Evolutionary conservation across 2,888 invertebrate species (phyloP).

Genomic region (Ectemnius cavifrons): DNA sequence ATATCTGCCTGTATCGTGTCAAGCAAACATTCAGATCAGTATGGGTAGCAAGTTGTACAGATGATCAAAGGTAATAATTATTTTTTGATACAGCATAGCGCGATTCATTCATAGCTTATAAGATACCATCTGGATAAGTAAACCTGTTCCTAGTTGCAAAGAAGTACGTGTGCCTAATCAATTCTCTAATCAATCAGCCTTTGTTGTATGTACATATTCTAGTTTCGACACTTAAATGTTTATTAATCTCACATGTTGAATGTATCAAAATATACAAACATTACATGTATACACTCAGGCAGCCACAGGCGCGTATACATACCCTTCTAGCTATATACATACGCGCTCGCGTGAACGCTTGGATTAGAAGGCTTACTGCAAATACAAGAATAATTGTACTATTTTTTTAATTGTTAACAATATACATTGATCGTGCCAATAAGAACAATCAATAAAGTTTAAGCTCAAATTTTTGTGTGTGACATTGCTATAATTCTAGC

Average conservation of each 20-base stretch:
- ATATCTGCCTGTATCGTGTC: slow-evolving; percentile 28
- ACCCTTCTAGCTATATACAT: slow-evolving; percentile 29
- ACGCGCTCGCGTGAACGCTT: slow-evolving; percentile 30
- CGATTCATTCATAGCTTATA: slow-evolving; percentile 29
- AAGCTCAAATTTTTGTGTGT: slow-evolving; percentile 34
- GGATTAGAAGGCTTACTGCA: background rate
- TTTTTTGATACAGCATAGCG: slow-evolving; percentile 41
- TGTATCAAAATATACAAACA: background rate
- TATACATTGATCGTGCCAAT: slow-evolving; percentile 75
- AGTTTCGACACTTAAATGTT: background rate
- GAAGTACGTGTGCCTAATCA: slow-evolving; percentile 12
- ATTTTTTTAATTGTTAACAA: slow-evolving; percentile 73
- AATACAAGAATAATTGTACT: slow-evolving; percentile 58
- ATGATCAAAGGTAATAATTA: slow-evolving; percentile 38
- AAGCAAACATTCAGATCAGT: slow-evolving; percentile 29
- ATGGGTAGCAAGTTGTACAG: slow-evolving; percentile 45
- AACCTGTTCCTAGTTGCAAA: slow-evolving; percentile 49
- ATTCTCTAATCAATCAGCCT: no score
- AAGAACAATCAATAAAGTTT: slow-evolving; percentile 66
- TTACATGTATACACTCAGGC: slow-evolving; percentile 5
- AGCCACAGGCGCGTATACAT: slow-evolving; percentile 36
- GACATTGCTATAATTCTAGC: slow-evolving; percentile 77
- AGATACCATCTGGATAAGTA: slow-evolving; percentile 38
- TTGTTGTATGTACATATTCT: no score
- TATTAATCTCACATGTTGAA: slow-evolving; percentile 1